Evolutionary conservation across 1,140 invertebrate genomes (phyloP).

Genomic region (Cotesia glomerata): DNA sequence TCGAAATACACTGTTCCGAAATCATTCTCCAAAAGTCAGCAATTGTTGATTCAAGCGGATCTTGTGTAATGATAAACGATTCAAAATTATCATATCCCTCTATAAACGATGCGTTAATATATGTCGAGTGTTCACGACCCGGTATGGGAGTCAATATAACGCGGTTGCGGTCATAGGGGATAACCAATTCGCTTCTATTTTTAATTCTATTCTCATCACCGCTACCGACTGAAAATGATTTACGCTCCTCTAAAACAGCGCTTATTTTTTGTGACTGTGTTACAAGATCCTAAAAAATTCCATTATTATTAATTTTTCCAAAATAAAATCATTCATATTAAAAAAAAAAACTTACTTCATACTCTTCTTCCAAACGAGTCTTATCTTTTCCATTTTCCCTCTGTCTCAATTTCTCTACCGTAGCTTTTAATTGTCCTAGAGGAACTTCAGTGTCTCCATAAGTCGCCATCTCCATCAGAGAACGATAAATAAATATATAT

Average conservation of each 20-base stretch:
- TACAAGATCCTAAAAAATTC: conserved; percentile 32
- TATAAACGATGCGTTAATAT: conserved; percentile 97
- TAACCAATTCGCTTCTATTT: conserved; percentile 84
- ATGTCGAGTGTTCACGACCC: conserved; percentile 87
- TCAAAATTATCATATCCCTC: conserved; percentile 94
- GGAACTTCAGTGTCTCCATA: conserved; percentile 93
- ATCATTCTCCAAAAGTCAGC: conserved; percentile 97
- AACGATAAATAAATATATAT: conserved; percentile 96
- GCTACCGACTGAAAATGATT: conserved; percentile 80
- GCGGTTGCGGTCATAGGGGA: conserved; percentile 91
- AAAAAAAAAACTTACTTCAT: conserved; percentile 70
- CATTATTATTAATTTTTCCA: conserved; percentile 26
- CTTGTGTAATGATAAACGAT: conserved; percentile 95
- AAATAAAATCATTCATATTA: conserved; percentile 8
- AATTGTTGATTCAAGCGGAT: conserved; percentile 87
- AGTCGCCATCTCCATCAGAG: conserved; percentile 89
- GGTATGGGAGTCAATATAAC: conserved; percentile 85
- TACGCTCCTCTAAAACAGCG: conserved; percentile 80
- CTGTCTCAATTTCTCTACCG: conserved; percentile 75
- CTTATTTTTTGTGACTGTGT: conserved; percentile 72
- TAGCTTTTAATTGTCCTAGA: conserved; percentile 72
- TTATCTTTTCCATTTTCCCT: conserved; percentile 71
- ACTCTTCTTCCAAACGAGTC: conserved; percentile 81
- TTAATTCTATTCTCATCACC: conserved; percentile 86
- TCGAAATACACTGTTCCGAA: conserved; percentile 88